phyloP scores from a whole-genome alignment of 2,113 vertebrate genomes.

The Anolis carolinensis region DNA sequence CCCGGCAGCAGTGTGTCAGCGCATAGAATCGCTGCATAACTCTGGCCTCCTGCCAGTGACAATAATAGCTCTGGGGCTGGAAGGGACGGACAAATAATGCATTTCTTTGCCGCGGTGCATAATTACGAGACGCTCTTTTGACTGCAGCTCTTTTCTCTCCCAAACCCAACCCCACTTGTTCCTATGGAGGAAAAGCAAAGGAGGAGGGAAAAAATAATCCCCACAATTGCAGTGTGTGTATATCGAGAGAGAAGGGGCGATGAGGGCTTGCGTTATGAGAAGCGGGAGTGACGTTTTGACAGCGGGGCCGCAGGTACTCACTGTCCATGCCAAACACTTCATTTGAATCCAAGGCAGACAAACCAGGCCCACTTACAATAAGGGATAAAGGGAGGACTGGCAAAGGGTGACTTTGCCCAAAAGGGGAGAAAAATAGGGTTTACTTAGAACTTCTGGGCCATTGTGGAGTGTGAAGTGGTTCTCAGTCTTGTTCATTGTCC shows the following conservation, averaged over 20 bases:
- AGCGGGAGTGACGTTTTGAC: constrained; percentile 69
- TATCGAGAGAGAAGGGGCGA: neutral
- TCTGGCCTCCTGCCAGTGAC: constrained; percentile 60
- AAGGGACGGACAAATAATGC: constrained; percentile 60
- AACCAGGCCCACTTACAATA: constrained; percentile 36
- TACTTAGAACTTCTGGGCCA: neutral
- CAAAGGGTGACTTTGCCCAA: constrained; percentile 45
- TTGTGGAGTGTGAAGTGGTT: neutral
- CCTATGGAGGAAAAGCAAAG: no score
- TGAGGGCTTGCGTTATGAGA: constrained; percentile 50
- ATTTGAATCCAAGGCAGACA: constrained; percentile 68
- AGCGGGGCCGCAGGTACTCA: constrained; percentile 60
- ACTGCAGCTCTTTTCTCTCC: constrained; percentile 52
- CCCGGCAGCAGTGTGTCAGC: neutral
- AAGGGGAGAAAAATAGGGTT: neutral
- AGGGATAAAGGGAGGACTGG: constrained; percentile 33
- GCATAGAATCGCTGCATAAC: constrained; percentile 47
- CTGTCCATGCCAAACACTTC: constrained; percentile 66
- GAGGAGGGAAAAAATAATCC: neutral
- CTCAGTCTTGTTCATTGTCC: constrained; percentile 6
- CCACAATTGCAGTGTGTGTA: neutral
- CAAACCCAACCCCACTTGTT: constrained; percentile 44
- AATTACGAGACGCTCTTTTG: constrained; percentile 38
- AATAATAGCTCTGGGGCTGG: constrained; percentile 42
- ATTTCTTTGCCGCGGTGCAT: constrained; percentile 43